Percentiles rank a stretch among this genome's conserved stretches.
Evolutionary conservation across 2,113 vertebrate genomes (phyloP).

Genomic region (Pipra filicauda): DNA sequence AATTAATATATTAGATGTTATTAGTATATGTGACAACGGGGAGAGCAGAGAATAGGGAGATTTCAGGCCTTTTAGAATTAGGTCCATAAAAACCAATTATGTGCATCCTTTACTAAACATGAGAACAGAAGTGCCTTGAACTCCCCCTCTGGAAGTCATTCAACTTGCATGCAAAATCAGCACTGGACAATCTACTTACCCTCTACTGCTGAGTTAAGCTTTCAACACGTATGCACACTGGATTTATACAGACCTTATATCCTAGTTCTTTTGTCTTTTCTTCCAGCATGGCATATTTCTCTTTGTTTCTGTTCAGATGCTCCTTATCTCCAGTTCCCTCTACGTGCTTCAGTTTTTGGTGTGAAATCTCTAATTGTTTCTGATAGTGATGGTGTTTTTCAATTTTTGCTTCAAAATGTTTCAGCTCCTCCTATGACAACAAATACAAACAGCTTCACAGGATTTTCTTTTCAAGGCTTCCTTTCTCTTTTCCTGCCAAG

Average conservation of each 20-base stretch:
- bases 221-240: neutral
- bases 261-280: conserved; percentile 92
- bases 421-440: conserved; percentile 86
- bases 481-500: neutral
- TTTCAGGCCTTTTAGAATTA: neutral
- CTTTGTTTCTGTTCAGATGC: conserved; percentile 85
- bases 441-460: neutral
- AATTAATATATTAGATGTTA: neutral
- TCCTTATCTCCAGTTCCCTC: conserved; percentile 85
- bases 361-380: conserved; percentile 92
- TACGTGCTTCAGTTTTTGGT: conserved; percentile 91
- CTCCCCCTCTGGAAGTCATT: neutral
- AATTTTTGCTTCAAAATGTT: conserved; percentile 93
- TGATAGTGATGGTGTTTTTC: conserved; percentile 96
- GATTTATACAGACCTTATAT: conserved; percentile 84
- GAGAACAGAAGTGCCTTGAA: neutral
- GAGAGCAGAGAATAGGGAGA: neutral
- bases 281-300: conserved; percentile 84
- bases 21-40: neutral
- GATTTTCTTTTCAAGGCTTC: neutral
- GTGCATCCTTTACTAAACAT: neutral
- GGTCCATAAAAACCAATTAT: neutral
- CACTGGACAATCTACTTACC: neutral
- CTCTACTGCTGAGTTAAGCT: neutral
- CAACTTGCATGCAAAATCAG: neutral